Evolutionary conservation across 1,140 invertebrate genomes (phyloP), one percentile per base, ranked within the genome.

Genomic region (Pseudomyrmex pallidus): DNA sequence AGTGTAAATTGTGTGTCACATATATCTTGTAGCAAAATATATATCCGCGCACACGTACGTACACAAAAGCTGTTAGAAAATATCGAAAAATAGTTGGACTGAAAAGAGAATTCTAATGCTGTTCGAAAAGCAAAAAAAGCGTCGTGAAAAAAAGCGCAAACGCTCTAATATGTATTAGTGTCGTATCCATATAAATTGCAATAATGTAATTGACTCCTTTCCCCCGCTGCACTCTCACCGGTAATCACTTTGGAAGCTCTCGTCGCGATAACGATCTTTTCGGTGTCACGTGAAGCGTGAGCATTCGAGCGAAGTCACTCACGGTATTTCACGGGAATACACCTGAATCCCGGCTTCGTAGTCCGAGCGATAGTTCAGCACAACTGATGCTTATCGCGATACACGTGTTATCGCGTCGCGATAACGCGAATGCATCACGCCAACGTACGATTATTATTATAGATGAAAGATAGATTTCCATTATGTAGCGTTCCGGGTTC

Each of bases 391-490:
- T 44, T 74, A 72, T 76, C 84, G 72, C 64, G 84, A 68, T 83
- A 83, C 76, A 85, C 66, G 70, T 46, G 77, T 56, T 85, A 82
- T 85, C 84, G 59, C 25, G 35, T 15, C 72, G 13, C 35, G 85
- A 84, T 87, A 87, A 68, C 57, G 57, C 13, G 7, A 52, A 67
- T 70, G 44, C 20, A 86, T 76, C 85, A 63, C 68, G 80, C 54
- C 25, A 72, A 83, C 66, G 85, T 46, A 70, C 70, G 82, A 87
- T 88, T 84, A 84, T 74, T 87, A 87, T 87, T 87, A 84, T 70
- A 87, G 74, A 87, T 87, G 70, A 52, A 87, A 84, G 86, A 87
- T 84, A 86, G 57, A 76, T 87, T 78, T 86, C 48, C 78, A 83
- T 87, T 64, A 59, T n/a, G 72, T 48, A 17, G 63, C 48, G 35